Conservation (phyloP, 1,140 invertebrate genomes). For the Armadillidium nasatum region DNA sequence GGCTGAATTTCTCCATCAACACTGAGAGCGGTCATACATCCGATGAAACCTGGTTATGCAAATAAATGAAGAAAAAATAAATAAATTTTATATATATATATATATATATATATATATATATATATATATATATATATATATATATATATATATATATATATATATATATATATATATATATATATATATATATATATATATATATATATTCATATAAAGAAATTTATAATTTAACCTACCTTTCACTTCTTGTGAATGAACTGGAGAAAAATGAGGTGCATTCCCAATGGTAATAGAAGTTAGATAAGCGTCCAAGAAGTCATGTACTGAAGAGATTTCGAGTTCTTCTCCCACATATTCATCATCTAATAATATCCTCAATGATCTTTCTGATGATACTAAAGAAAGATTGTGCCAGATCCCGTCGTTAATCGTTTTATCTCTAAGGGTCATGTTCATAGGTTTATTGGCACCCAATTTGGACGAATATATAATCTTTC, state of each 20-base stretch:
- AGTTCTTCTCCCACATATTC: slow-evolving; percentile 72
- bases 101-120: too few species aligned
- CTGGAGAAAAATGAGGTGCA: too few species aligned
- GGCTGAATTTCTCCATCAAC: slow-evolving; percentile 85
- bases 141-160: too few species aligned
- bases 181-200: too few species aligned
- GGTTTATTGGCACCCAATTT: slow-evolving; percentile 60
- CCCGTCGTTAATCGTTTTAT: slow-evolving; percentile 61
- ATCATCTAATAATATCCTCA: slow-evolving; percentile 66
- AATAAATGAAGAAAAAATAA: too few species aligned
- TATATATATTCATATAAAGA: too few species aligned
- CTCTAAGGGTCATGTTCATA: slow-evolving; percentile 72
- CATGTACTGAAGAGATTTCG: slow-evolving; percentile 75
- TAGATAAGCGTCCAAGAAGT: slow-evolving; percentile 84
- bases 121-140: too few species aligned
- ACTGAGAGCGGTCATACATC: slow-evolving; percentile 82
- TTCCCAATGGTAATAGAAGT: slow-evolving; percentile 73
- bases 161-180: too few species aligned
- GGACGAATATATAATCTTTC: slow-evolving; percentile 52
- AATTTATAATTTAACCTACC: too few species aligned
- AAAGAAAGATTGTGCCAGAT: slow-evolving; percentile 80
- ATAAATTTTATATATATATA: too few species aligned
- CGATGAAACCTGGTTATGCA: slow-evolving; percentile 61
- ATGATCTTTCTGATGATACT: slow-evolving; percentile 57
- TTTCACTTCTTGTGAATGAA: too few species aligned